These are phyloP conservation scores for Plecotus auritus DNA, from an alignment of 2,113 vertebrate species.

Conservation along the genomic window DNA sequence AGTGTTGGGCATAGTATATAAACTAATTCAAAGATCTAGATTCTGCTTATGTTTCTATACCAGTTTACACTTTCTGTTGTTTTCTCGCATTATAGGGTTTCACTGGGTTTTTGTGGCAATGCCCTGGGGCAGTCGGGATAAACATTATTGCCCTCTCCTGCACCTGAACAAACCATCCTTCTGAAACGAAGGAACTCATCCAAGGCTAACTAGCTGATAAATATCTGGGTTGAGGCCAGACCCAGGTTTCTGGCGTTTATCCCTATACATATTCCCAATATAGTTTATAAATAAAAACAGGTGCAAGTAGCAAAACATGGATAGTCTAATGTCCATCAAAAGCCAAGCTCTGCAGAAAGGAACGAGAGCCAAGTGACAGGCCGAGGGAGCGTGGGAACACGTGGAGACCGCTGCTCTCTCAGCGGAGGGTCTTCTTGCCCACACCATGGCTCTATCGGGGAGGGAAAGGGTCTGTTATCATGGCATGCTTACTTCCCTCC, in stretches of 20 bases:
- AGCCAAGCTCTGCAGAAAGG: not conserved
- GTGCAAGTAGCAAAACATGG: not conserved
- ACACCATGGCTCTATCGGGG: not conserved
- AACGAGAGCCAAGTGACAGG: not conserved
- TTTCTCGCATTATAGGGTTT: not conserved
- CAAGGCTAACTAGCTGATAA: not conserved
- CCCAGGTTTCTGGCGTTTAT: not conserved
- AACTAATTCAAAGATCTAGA: not conserved
- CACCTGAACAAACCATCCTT: not conserved
- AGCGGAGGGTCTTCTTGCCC: not conserved
- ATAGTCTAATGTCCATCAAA: not conserved
- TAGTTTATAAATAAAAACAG: not conserved
- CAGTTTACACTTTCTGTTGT: not conserved
- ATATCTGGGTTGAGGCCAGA: not conserved
- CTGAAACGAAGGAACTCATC: not conserved
- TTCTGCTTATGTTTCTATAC: not conserved
- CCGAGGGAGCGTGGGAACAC: not conserved
- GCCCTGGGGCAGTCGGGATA: not conserved
- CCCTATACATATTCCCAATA: not conserved
- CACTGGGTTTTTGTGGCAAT: not conserved
- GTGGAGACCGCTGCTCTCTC: not conserved
- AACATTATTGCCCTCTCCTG: not conserved
- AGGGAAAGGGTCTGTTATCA: not conserved
- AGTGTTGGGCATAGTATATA: not conserved
- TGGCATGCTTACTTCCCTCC: not conserved